Conservation (phyloP, 2,797 vertebrate species). For the Takifugu rubripes region DNA sequence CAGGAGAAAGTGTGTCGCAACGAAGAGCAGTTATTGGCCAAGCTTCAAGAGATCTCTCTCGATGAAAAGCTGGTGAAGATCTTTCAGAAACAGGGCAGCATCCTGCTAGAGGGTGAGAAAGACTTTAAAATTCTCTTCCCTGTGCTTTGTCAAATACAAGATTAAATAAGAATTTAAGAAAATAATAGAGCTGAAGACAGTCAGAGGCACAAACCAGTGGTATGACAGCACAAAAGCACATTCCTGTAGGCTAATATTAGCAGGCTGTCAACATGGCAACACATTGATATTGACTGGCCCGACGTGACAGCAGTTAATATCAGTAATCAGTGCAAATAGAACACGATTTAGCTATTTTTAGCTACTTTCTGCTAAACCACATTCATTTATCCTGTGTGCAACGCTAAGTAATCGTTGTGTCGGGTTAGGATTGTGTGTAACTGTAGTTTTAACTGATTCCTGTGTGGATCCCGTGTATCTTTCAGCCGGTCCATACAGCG, state of each 20-base stretch:
- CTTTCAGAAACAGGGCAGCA: slow-evolving; percentile 91
- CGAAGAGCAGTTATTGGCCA: slow-evolving; percentile 92
- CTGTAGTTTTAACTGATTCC: not conserved
- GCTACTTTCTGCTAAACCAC: too few relatives aligned
- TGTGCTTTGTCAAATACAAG: too few relatives aligned
- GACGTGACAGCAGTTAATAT: too few relatives aligned
- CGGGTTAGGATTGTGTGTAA: not conserved
- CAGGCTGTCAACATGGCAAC: not conserved
- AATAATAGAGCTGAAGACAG: too few relatives aligned
- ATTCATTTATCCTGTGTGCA: too few relatives aligned
- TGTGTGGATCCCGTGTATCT: slow-evolving; percentile 20
- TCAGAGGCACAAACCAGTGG: too few relatives aligned
- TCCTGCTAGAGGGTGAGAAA: slow-evolving; percentile 89
- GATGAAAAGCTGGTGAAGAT: slow-evolving; percentile 88
- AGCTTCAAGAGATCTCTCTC: slow-evolving; percentile 88
- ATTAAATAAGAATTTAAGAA: too few relatives aligned
- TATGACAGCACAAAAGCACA: too few relatives aligned
- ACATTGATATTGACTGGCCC: not conserved
- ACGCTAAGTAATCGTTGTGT: not conserved
- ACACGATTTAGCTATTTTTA: too few relatives aligned
- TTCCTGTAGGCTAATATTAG: too few relatives aligned
- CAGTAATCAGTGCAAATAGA: too few relatives aligned
- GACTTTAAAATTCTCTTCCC: not conserved
- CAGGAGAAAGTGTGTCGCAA: slow-evolving; percentile 96
- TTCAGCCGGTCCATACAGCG: slow-evolving; percentile 93